phyloP scores from a whole-genome alignment of 2,888 invertebrate genomes.

The Agrotis clavis region DNA sequence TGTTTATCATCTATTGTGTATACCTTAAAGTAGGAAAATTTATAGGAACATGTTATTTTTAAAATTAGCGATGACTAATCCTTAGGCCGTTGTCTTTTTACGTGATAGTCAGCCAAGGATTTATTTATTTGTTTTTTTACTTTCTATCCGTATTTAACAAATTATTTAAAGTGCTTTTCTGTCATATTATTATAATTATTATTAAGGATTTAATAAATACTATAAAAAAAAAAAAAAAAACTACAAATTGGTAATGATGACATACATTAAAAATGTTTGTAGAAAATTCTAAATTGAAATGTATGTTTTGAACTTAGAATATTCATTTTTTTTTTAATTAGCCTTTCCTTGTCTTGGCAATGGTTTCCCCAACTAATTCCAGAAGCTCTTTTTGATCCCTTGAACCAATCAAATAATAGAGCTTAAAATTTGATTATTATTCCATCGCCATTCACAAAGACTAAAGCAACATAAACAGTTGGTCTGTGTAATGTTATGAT shows the following conservation, averaged over 20 bases:
- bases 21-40: background rate
- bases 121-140: background rate
- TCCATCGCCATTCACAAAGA: slow-evolving; percentile 11
- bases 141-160: background rate
- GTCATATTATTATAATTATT: too few species aligned
- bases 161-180: slow-evolving; percentile 1
- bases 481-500: slow-evolving; percentile 25
- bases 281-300: too few species aligned
- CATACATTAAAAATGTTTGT: too few species aligned
- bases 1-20: background rate
- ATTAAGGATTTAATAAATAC: background rate
- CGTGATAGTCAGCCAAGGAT: slow-evolving; percentile 13
- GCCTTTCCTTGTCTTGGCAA: too few species aligned
- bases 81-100: background rate
- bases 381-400: too few species aligned
- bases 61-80: slow-evolving; percentile 51
- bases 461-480: slow-evolving; percentile 11
- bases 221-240: background rate
- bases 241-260: background rate
- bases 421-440: background rate
- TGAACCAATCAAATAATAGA: background rate
- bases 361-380: too few species aligned
- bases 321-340: too few species aligned
- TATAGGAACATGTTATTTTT: slow-evolving; percentile 32
- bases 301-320: too few species aligned